These are phyloP conservation scores for Engraulis encrasicolus DNA, from an alignment of 2,113 vertebrate species.

Conservation along the genomic window DNA sequence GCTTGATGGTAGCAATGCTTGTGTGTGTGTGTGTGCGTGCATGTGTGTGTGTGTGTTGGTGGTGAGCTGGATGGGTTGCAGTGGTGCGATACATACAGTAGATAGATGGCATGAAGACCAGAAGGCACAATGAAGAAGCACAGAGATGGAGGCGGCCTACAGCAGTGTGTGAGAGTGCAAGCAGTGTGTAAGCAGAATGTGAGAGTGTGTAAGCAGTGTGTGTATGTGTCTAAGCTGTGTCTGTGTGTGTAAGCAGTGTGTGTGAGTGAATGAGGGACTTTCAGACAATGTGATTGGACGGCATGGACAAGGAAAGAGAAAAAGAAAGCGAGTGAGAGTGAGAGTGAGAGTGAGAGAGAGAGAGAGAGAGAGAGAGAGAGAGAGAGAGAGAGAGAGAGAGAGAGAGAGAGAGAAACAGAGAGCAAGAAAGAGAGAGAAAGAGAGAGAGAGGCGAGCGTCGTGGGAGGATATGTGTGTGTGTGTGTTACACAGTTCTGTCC, in stretches of 20 bases:
- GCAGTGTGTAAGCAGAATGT: too few species aligned
- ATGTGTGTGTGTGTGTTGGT: neutral
- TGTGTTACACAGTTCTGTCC: slow-evolving; percentile 92
- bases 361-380: neutral
- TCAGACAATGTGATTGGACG: neutral
- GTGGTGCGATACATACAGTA: too few species aligned
- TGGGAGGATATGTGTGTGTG: too few species aligned
- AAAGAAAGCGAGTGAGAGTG: neutral
- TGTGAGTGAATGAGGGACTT: neutral
- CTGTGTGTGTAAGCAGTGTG: slow-evolving; percentile 8
- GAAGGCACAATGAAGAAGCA: neutral
- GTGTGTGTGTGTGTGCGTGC: slow-evolving; percentile 29
- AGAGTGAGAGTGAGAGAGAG: neutral
- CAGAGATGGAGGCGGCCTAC: neutral
- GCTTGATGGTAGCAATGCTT: slow-evolving; percentile 46
- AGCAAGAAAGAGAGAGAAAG: neutral
- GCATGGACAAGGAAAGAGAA: neutral
- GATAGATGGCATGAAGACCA: neutral
- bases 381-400: too few species aligned
- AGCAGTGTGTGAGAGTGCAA: neutral
- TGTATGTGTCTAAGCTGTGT: slow-evolving; percentile 12
- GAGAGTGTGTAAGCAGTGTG: slow-evolving; percentile 19
- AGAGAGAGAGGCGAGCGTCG: neutral
- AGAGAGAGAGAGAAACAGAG: too few species aligned
- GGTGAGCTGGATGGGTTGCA: neutral